A percentile compares a stretch with the other conserved stretches of the same genome.
Conservation (phyloP, 2,113 vertebrate species). For the Lates calcarifer region DNA sequence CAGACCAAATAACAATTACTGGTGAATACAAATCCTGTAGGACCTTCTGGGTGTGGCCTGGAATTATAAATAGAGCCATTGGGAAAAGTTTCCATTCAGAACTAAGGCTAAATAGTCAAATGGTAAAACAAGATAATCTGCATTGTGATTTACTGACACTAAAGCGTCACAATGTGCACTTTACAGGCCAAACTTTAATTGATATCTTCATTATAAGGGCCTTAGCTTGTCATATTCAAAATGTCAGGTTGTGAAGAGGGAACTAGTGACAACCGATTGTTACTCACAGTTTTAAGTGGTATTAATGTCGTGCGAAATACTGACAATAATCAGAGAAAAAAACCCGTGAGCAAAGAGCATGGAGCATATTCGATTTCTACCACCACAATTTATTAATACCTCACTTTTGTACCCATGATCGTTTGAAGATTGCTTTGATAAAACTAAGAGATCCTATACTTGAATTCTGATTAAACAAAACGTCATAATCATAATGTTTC, state of each 20-base stretch:
- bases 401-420: neutral
- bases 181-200: neutral
- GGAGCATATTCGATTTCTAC: neutral
- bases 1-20: neutral
- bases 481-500: neutral
- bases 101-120: neutral
- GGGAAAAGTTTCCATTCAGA: constrained; percentile 5
- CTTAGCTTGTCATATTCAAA: neutral
- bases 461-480: neutral
- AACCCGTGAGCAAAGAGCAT: no score
- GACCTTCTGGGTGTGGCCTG: constrained; percentile 45
- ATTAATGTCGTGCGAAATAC: neutral
- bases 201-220: neutral
- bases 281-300: neutral
- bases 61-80: constrained; percentile 23
- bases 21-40: neutral
- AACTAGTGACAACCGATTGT: neutral
- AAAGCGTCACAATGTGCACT: neutral
- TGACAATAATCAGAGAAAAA: neutral
- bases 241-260: no score
- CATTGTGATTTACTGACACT: neutral
- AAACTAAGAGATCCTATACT: neutral
- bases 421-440: neutral
- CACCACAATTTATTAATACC: no score
- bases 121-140: neutral